Evolutionary conservation across 1,140 invertebrate species (phyloP).

Genomic region (Subanguina moxae): DNA sequence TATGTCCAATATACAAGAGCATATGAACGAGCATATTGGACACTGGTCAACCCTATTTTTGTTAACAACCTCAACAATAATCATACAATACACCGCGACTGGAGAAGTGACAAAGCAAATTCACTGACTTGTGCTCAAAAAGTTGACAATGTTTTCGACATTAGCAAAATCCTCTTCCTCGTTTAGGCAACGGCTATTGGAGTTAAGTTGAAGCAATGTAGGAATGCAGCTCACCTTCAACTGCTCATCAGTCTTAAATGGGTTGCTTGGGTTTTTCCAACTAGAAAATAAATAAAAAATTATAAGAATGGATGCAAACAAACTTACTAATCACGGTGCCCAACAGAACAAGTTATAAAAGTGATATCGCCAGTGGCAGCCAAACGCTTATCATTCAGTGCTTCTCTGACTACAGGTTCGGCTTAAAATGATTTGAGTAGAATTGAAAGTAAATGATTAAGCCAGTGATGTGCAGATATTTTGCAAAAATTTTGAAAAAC

Average conservation of each 20-base stretch:
- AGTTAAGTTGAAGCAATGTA: not conserved
- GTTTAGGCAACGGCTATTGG: not conserved
- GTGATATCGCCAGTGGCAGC: not conserved
- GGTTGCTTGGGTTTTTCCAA: constrained; percentile 57
- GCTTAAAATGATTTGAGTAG: not conserved
- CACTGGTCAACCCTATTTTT: too few relatives aligned
- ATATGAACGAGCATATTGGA: too few relatives aligned
- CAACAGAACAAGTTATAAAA: not conserved
- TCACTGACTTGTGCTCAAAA: not conserved
- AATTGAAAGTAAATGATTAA: too few relatives aligned
- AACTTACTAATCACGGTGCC: not conserved
- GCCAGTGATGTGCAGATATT: too few relatives aligned
- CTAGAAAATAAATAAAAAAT: constrained; percentile 1
- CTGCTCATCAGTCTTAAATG: constrained; percentile 59
- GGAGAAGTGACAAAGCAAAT: too few relatives aligned
- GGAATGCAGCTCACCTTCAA: constrained; percentile 39
- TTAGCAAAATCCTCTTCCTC: not conserved
- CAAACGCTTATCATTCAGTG: not conserved
- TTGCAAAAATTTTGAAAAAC: too few relatives aligned
- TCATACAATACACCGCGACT: too few relatives aligned
- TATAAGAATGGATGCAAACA: not conserved
- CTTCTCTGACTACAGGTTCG: not conserved
- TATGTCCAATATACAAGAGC: too few relatives aligned
- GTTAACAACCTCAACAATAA: too few relatives aligned
- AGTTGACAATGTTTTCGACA: not conserved